Base-by-base conservation (phyloP, 2,797 vertebrate genomes). In the Somateria mollissima region DNA sequence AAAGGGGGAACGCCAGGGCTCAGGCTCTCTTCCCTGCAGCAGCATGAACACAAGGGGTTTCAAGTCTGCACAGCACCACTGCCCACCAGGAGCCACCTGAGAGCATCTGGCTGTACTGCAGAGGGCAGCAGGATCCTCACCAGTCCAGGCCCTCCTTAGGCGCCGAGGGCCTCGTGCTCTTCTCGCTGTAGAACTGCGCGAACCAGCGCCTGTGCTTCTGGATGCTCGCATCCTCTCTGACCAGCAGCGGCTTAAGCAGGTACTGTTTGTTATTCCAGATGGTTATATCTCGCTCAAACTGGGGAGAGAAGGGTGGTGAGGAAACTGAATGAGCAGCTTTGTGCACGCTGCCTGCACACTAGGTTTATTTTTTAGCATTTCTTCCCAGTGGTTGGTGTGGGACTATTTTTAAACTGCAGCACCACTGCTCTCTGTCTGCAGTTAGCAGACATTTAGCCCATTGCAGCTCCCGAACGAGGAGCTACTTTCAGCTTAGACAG, bases 231-330 rank as follows among this genome's bases (percentile, higher is more conserved):
- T 99, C 99, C 66, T 99, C 99, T 84, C 98, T 98, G 83, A 98
- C 98, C 16, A 99, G 98, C 53, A 99, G 90, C 0, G 98, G 98
- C 80, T 98, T 98, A 58, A 98, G 96, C 84, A 98, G 89, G 71
- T 98, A 98, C 79, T 95, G 98, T 97, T 99, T 99, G 89, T 99
- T 98, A 92, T 99, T 99, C 98, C 98, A 99, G 95, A 99, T 98
- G 98, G 98, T 98, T 56, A 99, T 94, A 6, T 98, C 98, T 0
- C 98, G 97, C 89, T 99, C 98, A 90, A 98, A 99, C 98, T 98
- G 93, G 15, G 27, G 51, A 20, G 16, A 62, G 25, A 30, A 77
- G 45, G 41, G 28, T 2, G 12, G 56, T 22, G 41, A 22, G 22
- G 36, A 81, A 69, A 39, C 17, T 28, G 39, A 73, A 32, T 24